Evolutionary conservation across 2,113 vertebrate species (phyloP).

Genomic region (Serilophus lunatus): DNA sequence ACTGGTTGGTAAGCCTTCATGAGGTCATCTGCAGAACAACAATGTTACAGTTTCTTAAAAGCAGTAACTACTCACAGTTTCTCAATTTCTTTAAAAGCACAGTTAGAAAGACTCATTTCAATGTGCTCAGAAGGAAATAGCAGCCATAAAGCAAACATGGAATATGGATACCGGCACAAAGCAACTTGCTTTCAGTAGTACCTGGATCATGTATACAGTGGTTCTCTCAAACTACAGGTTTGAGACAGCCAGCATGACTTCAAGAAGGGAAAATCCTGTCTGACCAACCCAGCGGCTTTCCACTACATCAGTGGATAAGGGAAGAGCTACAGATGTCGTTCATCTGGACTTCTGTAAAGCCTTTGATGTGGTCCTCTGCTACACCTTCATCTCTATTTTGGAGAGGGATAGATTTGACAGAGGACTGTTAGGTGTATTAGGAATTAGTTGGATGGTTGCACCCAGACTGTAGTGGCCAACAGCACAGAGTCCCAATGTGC

Average conservation of each 20-base stretch:
- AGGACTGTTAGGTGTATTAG: background rate
- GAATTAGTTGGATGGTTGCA: background rate
- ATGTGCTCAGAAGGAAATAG: background rate
- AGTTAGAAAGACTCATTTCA: background rate
- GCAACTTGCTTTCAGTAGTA: background rate
- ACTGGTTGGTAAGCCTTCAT: background rate
- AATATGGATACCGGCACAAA: background rate
- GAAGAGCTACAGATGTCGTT: background rate
- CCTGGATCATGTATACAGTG: accelerated
- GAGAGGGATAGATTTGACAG: background rate
- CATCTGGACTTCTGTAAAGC: background rate
- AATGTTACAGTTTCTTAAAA: background rate
- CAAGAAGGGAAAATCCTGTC: background rate
- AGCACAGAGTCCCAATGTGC: background rate
- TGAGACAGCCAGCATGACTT: background rate
- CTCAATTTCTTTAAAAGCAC: background rate
- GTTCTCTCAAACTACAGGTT: background rate
- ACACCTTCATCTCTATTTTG: background rate
- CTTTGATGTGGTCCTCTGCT: background rate
- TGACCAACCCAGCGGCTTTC: background rate
- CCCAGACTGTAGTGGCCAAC: background rate
- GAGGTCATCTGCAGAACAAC: background rate
- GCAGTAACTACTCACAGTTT: background rate
- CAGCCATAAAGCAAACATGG: background rate
- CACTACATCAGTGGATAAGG: background rate